Percentiles rank a stretch among this genome's conserved stretches.
Conservation (phyloP, 2,888 invertebrate species). For the Microctonus brassicae region DNA sequence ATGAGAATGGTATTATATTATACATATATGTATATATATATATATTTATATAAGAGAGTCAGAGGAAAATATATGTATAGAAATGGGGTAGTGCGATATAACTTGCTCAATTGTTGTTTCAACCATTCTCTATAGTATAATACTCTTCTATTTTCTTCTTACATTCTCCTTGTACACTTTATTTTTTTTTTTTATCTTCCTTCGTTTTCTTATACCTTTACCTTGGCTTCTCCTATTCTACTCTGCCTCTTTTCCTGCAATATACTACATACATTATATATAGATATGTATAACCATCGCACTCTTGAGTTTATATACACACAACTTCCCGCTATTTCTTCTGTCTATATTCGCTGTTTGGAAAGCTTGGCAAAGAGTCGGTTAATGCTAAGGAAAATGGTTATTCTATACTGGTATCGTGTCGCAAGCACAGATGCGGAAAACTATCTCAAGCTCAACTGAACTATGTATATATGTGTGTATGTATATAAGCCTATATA, state of each 20-base stretch:
- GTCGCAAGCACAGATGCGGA: slow-evolving; percentile 58
- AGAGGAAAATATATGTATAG: no score
- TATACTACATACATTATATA: no score
- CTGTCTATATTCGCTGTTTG: slow-evolving; percentile 8
- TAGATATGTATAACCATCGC: no score
- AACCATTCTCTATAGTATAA: slow-evolving; percentile 35
- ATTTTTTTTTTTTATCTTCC: background rate
- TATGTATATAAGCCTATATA: background rate
- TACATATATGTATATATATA: background rate
- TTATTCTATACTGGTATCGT: slow-evolving; percentile 44
- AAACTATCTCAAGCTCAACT: slow-evolving; percentile 50
- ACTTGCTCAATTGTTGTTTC: slow-evolving; percentile 60
- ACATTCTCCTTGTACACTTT: background rate
- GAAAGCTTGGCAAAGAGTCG: slow-evolving; percentile 36
- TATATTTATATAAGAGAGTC: background rate
- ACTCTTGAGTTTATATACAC: background rate
- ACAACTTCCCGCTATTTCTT: slow-evolving; percentile 1
- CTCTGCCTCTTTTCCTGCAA: background rate
- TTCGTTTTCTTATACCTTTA: slow-evolving; percentile 14
- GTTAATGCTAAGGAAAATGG: slow-evolving; percentile 44
- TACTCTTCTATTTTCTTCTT: slow-evolving; percentile 16
- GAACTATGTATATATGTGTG: background rate
- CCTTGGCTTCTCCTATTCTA: slow-evolving; percentile 8
- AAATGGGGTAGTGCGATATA: slow-evolving; percentile 38
- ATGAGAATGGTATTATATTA: slow-evolving; percentile 45